phyloP scores from a whole-genome alignment of 2,113 vertebrate genomes.

The Helogale parvula region DNA sequence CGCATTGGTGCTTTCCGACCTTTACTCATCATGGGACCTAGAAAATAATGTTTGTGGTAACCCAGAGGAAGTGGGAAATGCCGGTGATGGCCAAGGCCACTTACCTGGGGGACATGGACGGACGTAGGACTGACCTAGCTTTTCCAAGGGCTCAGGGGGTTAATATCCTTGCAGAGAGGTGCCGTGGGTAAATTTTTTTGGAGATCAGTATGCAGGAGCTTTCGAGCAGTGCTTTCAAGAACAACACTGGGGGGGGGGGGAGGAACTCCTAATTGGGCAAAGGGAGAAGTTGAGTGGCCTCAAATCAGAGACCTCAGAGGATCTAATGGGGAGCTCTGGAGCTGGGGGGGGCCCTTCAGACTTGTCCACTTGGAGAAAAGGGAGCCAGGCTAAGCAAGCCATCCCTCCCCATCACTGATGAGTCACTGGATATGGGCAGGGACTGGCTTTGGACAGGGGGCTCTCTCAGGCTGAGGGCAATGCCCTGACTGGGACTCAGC shows the following conservation, averaged over 20 bases:
- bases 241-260: neutral
- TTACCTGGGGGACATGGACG: neutral
- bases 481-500: neutral
- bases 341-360: neutral
- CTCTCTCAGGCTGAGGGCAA: neutral
- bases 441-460: neutral
- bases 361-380: neutral
- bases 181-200: rapidly evolving
- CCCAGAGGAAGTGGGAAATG: neutral
- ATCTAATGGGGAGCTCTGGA: neutral
- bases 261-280: neutral
- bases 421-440: neutral
- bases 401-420: neutral
- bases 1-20: rapidly evolving
- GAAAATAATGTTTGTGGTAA: neutral
- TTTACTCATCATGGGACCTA: neutral
- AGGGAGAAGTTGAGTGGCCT: neutral
- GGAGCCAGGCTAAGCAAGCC: neutral
- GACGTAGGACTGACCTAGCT: rapidly evolving
- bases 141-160: neutral
- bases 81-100: neutral
- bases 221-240: neutral
- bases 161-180: neutral
- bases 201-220: rapidly evolving
- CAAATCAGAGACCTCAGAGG: neutral